These are phyloP conservation scores for Amphiprion ocellaris DNA, from an alignment of 2,113 vertebrate genomes.

Conservation along the genomic window DNA sequence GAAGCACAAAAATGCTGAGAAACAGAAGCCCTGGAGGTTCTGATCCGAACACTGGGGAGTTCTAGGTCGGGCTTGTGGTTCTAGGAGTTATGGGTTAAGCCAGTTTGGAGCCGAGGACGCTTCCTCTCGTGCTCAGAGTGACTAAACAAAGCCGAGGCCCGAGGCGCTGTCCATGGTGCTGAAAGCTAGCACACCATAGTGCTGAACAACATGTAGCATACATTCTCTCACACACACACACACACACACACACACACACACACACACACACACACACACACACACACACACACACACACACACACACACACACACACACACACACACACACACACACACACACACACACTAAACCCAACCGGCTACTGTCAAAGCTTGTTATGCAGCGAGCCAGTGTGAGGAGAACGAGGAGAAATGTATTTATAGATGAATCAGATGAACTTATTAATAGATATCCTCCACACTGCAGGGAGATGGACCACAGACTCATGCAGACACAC, in stretches of 20 bases:
- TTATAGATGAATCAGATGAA: conserved; percentile 78
- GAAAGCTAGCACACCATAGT: conserved; percentile 40
- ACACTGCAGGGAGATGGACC: conserved; percentile 66
- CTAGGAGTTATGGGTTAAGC: too few species aligned
- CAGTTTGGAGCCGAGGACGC: neutral
- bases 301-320: neutral
- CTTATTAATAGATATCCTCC: conserved; percentile 77
- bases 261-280: neutral
- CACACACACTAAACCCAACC: conserved; percentile 36
- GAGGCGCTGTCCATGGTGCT: conserved; percentile 47
- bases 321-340: neutral
- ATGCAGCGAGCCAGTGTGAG: conserved; percentile 43
- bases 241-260: neutral
- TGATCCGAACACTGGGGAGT: too few species aligned
- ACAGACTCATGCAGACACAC: conserved; percentile 38
- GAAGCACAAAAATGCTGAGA: too few species aligned
- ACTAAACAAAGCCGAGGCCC: conserved; percentile 20
- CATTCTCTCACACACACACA: neutral
- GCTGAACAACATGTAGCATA: conserved; percentile 32
- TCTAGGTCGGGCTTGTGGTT: too few species aligned
- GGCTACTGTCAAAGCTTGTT: conserved; percentile 65
- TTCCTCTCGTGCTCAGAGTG: conserved; percentile 3
- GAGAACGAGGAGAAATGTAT: conserved; percentile 73
- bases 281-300: neutral
- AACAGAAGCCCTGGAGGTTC: too few species aligned